Base-by-base conservation (phyloP, 2,888 invertebrate genomes). In the Phania funesta region DNA sequence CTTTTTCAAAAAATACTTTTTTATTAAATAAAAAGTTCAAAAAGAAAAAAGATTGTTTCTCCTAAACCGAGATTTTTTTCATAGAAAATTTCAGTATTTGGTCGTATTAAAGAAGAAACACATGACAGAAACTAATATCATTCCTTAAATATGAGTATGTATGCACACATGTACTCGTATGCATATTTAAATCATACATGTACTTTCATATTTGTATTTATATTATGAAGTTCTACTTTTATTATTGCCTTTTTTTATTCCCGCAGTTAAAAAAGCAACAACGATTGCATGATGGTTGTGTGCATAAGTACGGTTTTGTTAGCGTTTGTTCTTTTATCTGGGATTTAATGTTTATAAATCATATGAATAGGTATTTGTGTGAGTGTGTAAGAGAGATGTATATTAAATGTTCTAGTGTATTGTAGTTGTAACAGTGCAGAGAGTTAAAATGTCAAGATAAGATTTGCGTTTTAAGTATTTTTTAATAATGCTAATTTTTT, bases 401-500 rank as follows among this genome's bases (percentile, higher is more conserved):
- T 4, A 2, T 1, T 32, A 16, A 0, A 32, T 56, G 26, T 60
- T 50, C 24, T 29, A 32, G 48, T 68, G 46, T 46, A 35, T 48
- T 64, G 20, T 48, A 56, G 76, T 52, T 62, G 60, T 46, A 54
- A 52, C 52, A 76, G 68, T 50, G 73, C 54, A 81, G 35, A 81
- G 73, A 81, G 73, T 77, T 77, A 81, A 81, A 81, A 81, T 81
- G 81, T 81, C 81, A 81, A 74, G 81, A 81, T 81, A 74, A 77
- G 81, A 81, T 81, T 81, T 81, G 81, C 81, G 74, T 81, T 81
- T 81, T 81, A 81, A 81, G 81, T 81, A 81, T 81, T 77, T 81
- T 81, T 81, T 81, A 81, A 81, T 81, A 81, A 81, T 81, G 81
- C 81, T 81, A 77, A 81, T 81, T 81, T 76, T 76, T 75, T 9